These are phyloP conservation scores for Drosophila lowei DNA, from an alignment of 1,140 invertebrate genomes.

Conservation along the genomic window DNA sequence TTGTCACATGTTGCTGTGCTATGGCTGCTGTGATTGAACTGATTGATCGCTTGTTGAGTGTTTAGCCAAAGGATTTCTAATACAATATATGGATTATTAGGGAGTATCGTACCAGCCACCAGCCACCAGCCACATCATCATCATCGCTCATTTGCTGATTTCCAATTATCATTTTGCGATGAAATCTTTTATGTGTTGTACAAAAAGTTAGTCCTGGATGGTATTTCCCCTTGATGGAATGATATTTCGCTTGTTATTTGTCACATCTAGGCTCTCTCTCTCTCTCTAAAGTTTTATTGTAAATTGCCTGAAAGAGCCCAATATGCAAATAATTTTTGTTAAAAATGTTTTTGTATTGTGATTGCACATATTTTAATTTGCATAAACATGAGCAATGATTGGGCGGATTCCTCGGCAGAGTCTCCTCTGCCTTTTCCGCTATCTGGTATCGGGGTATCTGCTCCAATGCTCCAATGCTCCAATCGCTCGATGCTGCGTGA, in stretches of 20 bases:
- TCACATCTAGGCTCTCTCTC: conserved; percentile 1
- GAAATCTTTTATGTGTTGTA: neutral
- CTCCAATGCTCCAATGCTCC: conserved; percentile 32
- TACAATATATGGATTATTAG: conserved; percentile 9
- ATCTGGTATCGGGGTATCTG: neutral
- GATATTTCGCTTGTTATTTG: neutral
- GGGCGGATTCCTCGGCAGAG: neutral
- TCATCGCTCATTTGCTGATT: conserved; percentile 34
- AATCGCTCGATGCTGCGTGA: conserved; percentile 49
- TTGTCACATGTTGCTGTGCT: conserved; percentile 49
- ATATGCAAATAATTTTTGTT: conserved; percentile 66
- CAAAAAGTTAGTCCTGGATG: too few relatives aligned
- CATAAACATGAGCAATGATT: conserved; percentile 53
- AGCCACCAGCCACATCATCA: neutral
- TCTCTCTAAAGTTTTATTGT: conserved; percentile 42
- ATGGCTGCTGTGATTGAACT: conserved; percentile 19
- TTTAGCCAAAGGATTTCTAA: conserved; percentile 42
- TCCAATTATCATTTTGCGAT: neutral
- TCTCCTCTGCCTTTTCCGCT: neutral
- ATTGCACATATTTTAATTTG: conserved; percentile 73
- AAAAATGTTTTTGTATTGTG: conserved; percentile 63
- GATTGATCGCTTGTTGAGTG: conserved; percentile 68
- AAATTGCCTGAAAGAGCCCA: conserved; percentile 31
- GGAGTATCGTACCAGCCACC: too few relatives aligned
- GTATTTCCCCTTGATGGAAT: too few relatives aligned